Conservation (phyloP, 2,113 vertebrate species). For the Sinocyclocheilus rhinocerous region DNA sequence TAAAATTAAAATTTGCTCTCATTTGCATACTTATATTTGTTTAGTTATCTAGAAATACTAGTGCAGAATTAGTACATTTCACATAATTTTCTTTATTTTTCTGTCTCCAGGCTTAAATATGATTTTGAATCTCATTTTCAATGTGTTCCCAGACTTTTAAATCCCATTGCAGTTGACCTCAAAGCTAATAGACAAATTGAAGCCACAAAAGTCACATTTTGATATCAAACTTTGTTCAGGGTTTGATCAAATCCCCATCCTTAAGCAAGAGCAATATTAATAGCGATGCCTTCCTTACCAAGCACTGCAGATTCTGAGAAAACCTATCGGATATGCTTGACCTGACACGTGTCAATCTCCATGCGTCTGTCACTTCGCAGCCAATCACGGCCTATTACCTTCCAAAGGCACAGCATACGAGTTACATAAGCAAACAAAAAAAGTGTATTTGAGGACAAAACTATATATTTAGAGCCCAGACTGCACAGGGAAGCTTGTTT, state of each 20-base stretch:
- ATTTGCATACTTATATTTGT: no score
- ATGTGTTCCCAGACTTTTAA: no score
- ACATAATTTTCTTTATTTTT: no score
- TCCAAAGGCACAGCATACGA: neutral
- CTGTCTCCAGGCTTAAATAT: no score
- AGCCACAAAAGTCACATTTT: neutral
- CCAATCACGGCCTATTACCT: neutral
- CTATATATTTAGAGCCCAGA: neutral
- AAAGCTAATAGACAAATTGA: no score
- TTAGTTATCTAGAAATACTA: no score
- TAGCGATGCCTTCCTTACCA: neutral
- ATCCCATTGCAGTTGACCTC: no score
- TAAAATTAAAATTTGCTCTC: no score
- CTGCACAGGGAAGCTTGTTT: constrained; percentile 31
- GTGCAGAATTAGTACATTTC: no score
- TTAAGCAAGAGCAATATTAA: neutral
- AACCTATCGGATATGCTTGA: neutral
- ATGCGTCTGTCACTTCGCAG: neutral
- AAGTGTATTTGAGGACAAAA: constrained; percentile 59
- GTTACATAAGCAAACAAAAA: neutral
- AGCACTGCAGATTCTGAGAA: neutral
- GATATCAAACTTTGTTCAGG: neutral
- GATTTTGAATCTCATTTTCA: no score
- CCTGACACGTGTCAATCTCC: neutral
- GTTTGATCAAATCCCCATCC: neutral